Base-by-base conservation (phyloP, 2,113 vertebrate genomes). In the Phrynosoma blainvillii region DNA sequence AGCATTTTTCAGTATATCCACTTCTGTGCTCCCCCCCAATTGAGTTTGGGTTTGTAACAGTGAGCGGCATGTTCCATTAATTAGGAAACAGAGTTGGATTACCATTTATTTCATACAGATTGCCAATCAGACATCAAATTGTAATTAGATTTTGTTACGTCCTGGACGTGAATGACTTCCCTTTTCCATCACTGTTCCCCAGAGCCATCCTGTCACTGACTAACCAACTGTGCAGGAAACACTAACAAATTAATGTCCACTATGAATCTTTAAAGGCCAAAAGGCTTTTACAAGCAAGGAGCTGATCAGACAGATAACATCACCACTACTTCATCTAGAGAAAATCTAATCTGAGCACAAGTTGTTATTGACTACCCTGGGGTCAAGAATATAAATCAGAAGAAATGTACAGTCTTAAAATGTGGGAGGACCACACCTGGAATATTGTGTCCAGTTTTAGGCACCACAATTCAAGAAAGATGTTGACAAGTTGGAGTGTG, bases 231-330 rank as follows among this genome's bases (percentile, higher is more conserved):
- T 56, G 83, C 68, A 94, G 89, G 80, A 92, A 76, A 90, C 6
- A 86, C 75, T 87, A 87, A 94, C 90, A 84, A 79, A 86, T 91
- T 93, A 93, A 94, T 84, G 88, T 86, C 84, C 87, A 84, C 76
- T 92, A 92, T 32, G 89, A 90, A 88, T 85, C 59, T 90, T 93
- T 84, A 94, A 88, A 85, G 11, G 10, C 89, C 89, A 91, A 94
- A 93, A 52, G 77, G 77, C 79, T 92, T 83, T 62, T 27, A 65
- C 47, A 62, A 84, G 36, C 2, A 77, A 77, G 52, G 21, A 42
- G 70, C 76, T 36, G 27, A 85, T 85, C 79, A 32, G 86, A 78
- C 75, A 89, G 82, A 87, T 56, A 90, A 74, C 84, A 90, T 94
- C 85, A 68, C 47, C 84, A 84, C 30, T 42, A n/a, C 42, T 90